Percentiles rank a stretch among this genome's conserved stretches.
These are phyloP conservation scores for Lissocephala sabroskyi DNA, from an alignment of 2,888 invertebrate species.

Conservation along the genomic window DNA sequence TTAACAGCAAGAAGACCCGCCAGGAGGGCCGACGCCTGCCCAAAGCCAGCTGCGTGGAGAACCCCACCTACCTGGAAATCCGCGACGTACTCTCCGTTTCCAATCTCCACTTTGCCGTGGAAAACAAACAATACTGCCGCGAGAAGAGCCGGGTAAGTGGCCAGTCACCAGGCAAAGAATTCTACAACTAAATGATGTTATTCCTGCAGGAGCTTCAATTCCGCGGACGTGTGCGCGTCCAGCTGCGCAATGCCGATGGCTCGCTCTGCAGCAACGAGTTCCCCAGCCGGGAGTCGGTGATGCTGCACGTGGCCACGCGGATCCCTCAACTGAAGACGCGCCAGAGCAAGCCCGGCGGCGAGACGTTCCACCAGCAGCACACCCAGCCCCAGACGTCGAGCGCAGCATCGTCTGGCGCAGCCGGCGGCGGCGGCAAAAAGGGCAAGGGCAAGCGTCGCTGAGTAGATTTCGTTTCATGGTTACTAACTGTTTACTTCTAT, in stretches of 20 bases:
- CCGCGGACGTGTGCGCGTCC: conserved; percentile 92
- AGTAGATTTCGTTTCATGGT: conserved; percentile 1
- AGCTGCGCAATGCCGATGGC: conserved; percentile 93
- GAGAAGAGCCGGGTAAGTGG: conserved; percentile 85
- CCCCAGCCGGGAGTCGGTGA: conserved; percentile 83
- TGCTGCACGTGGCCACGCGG: conserved; percentile 84
- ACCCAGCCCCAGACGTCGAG: conserved; percentile 33
- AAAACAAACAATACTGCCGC: conserved; percentile 92
- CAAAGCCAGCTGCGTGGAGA: conserved; percentile 91
- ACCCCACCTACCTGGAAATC: conserved; percentile 96
- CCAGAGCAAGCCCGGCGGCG: conserved; percentile 72
- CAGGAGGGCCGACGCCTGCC: conserved; percentile 90
- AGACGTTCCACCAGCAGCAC: conserved; percentile 39
- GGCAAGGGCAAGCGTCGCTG: conserved; percentile 70
- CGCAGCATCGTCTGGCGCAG: conserved; percentile 33
- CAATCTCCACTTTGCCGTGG: conserved; percentile 89
- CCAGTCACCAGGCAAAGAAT: neutral
- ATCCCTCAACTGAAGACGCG: conserved; percentile 93
- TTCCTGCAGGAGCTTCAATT: conserved; percentile 79
- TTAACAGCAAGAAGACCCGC: conserved; percentile 93
- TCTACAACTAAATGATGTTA: neutral
- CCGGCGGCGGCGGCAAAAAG: conserved; percentile 64
- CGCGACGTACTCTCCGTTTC: conserved; percentile 90
- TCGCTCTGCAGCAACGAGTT: conserved; percentile 81
- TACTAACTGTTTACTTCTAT: conserved; percentile 31